Base-by-base conservation (phyloP, 2,888 invertebrate species). In the Polyploca ridens region DNA sequence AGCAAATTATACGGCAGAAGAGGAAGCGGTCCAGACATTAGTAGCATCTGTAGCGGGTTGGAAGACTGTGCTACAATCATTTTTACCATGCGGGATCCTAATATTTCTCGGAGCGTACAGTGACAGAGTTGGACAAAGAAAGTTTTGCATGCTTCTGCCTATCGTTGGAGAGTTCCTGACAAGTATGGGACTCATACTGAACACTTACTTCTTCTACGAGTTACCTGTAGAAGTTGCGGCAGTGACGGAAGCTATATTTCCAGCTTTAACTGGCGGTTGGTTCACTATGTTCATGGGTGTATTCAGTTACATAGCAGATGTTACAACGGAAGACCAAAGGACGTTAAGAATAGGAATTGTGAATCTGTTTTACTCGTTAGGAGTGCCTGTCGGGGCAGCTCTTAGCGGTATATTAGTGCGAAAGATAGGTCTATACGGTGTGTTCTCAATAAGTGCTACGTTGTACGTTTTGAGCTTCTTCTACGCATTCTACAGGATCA, bases 271-370 rank as follows among this genome's bases (percentile, higher is more conserved):
- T 0, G 97, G 97, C 11, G 97, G 97, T 10, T 97, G 97, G 97
- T 97, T 97, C 84, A 97, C 97, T 41, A 97, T 97, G 97, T 96
- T 98, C 77, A 97, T 98, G 97, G 97, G 97, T 27, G 96, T 98
- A 72, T 97, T 98, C 90, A 97, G 97, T 89, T 98, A 98, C 84
- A 96, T 98, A 67, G 97, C 96, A 2, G 98, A 98, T 83, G 96
- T 98, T 16, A 98, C 98, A 4, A 96, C 97, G 3, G 96, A 97
- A 70, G 96, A 98, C 85, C 97, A 96, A 76, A 95, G 98, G 75
- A 98, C 98, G 33, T 93, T 97, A 61, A 91, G 98, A 69, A 97
- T 98, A 77, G 98, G 98, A 35, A 96, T 98, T 63, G 96, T 98
- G 71, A 98, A 98, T 90, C 95, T 98, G 8, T 98, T 98, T 88